These are phyloP conservation scores for Copidosoma floridanum DNA, from an alignment of 1,140 invertebrate species.

Conservation along the genomic window DNA sequence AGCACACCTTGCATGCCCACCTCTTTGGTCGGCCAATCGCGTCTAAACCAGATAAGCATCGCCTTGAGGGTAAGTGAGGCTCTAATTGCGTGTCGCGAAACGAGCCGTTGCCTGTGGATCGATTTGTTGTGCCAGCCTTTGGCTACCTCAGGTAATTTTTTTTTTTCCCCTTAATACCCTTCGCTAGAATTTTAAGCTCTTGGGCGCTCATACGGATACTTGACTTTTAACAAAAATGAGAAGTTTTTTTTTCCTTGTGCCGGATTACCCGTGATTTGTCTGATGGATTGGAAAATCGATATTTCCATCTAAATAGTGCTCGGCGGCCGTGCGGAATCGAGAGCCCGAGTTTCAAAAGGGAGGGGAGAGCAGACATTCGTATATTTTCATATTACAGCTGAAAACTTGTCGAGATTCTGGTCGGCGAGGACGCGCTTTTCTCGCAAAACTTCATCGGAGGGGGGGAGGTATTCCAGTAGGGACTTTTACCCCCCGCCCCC, in stretches of 20 bases:
- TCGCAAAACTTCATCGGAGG: not conserved
- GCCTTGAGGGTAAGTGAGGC: constrained; percentile 39
- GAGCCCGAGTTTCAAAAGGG: too few species aligned
- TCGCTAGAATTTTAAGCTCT: too few species aligned
- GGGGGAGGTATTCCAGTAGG: not conserved
- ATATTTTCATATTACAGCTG: constrained; percentile 2
- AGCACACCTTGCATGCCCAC: too few species aligned
- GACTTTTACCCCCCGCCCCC: too few species aligned
- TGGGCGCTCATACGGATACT: too few species aligned
- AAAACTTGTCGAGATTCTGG: constrained; percentile 8
- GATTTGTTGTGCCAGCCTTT: constrained; percentile 50
- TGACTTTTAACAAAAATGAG: too few species aligned
- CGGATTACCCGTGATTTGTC: not conserved
- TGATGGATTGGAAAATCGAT: not conserved
- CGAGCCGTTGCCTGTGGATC: constrained; percentile 42
- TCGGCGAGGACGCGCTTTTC: not conserved
- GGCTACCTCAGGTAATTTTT: constrained; percentile 31
- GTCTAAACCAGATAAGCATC: constrained; percentile 43
- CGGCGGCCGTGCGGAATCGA: too few species aligned
- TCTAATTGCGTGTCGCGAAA: constrained; percentile 47
- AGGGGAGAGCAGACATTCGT: too few species aligned
- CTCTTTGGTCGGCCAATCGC: constrained; percentile 46
- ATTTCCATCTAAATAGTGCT: too few species aligned
- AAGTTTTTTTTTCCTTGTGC: constrained; percentile 21
- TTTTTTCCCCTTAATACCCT: too few species aligned